Base-by-base conservation (phyloP, 1,140 invertebrate genomes). In the Neodiprion lecontei region DNA sequence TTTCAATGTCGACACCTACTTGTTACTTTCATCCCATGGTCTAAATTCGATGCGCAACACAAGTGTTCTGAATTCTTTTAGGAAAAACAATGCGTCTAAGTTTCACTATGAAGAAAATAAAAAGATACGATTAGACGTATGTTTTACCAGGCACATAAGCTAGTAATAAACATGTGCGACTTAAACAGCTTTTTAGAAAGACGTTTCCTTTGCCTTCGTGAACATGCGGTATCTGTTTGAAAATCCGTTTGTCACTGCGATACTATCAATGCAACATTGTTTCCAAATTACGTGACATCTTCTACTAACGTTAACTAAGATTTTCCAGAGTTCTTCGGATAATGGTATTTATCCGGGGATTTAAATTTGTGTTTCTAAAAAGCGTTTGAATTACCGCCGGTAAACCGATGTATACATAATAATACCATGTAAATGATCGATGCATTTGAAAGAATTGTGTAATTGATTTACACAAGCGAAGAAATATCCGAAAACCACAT, bases 81-180 rank as follows among this genome's bases (percentile, higher is more conserved):
- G 53, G 53, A 8, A 61, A 61, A 14, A 8, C 5, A 61, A 8
- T 61, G 53, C 5, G 1, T 40, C 28, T 61, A 7, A 61, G 53
- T 61, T 17, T 14, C 53, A 61, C 11, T 61, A 61, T 61, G 5
- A 61, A 61, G n/a, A 61, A 12, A 61, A 61, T 61, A 17, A 61
- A 61, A 61, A 61, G 3, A 61, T 61, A 61, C 5, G 28, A 40
- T 40, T 40, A 40, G 28, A 40, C 0, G 28, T 40, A 40, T 40
- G 28, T 40, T 40, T 40, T 40, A 40, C 28, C 28, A 40, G 28
- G 28, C 28, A 5, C n/a, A 61, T 61, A 61, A 14, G 11, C n/a
- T 61, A 61, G 53, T 61, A 61, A 61, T 61, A 61, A 61, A 61
- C 53, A 61, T 61, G 53, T 61, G 53, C 11, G n/a, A 61, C 5